Evolutionary conservation across 2,888 invertebrate genomes (phyloP), one percentile per base, ranked within the genome.

Genomic region (Heterodera filipjevi): DNA sequence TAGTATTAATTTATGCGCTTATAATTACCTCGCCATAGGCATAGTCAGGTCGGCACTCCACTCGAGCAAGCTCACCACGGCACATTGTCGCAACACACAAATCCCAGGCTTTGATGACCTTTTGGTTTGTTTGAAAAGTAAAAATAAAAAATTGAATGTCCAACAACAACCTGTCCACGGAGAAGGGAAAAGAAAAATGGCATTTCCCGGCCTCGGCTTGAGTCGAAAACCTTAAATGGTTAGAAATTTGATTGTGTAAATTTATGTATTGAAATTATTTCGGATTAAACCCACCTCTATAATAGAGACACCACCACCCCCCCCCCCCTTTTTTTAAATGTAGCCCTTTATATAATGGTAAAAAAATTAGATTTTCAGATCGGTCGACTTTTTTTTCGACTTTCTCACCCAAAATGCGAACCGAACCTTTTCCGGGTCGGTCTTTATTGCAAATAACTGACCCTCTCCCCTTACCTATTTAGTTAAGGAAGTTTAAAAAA

Each of bases 1-100:
- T 39, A 39, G 39, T 39, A 39, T 6, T 6, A 39, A 39, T 39
- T 39, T 49, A 14, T 49, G 3, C n/a, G n/a, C n/a, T n/a, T n/a
- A 3, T n/a, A 27, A 5, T 0, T 8, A 59, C 59, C 78, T 92
- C 92, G 68, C 95, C 95, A 89, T 95, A 95, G 0, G 93, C 95
- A 91, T 95, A 97, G 80, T 95, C 93, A 0, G 96, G 92, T 75
- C 93, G 93, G 91, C 96, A 95, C 0, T 93, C 94, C 74, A 98
- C 90, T 76, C 93, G 91, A 72, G 94, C 93, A 76, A 93, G 91
- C 64, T 88, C 87, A 49, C 85, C 84, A 85, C 93, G 93, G 90
- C 93, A 94, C 98, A 99, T 98, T 0, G 95, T 94, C 0, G 94
- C 94, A 27, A 98, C 93, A 44, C 95, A 96, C 83, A 95, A 92